Base-by-base conservation (phyloP, 2,113 vertebrate genomes). In the Trachemys scripta region DNA sequence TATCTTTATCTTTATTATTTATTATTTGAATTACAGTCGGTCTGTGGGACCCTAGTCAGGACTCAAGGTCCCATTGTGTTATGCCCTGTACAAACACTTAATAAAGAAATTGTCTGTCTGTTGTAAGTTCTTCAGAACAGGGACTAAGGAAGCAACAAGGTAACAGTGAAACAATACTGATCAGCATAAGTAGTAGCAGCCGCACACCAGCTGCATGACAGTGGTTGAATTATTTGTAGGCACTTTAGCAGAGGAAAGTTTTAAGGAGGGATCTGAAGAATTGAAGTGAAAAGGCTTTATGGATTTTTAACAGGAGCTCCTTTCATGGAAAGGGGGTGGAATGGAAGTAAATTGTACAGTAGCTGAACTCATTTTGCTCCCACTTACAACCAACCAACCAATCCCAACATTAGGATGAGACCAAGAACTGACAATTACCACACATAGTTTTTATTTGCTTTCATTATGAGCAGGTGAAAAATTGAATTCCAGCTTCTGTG, bases 11-110 rank as follows among this genome's bases (percentile, higher is more conserved):
- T 75, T 42, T 75, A 1, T 59, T 87, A 82, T 79, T 56, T 5
- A 45, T 62, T 50, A 0, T 6, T 50, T 35, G 29, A 8, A 50
- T 50, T 29, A 22, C 22, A 72, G 47, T 49, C 25, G 2, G 8
- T 22, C 10, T 5, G 4, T 16, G 42, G 56, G 45, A 47, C 14
- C 2, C 3, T 10, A 27, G 2, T 14, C 10, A 53, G 86, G 47
- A 69, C 51, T 0, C 25, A 84, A 84, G 12, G 31, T 82, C n/a
- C 57, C 45, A 1, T 1, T 3, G 38, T 1, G 0, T 38, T 50
- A 5, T 9, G 53, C 4, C 20, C 3, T 31, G 53, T 27, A 72
- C 59, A n/a, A 4, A 47, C 14, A 16, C 38, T 3, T 31, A 29
- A n/a, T 0, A 82, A 62, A 80, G 51, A 57, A 56, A 56, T 25